Evolutionary conservation across 2,113 vertebrate genomes (phyloP), one percentile per base, ranked within the genome.

Genomic region (Alaudala cheleensis): DNA sequence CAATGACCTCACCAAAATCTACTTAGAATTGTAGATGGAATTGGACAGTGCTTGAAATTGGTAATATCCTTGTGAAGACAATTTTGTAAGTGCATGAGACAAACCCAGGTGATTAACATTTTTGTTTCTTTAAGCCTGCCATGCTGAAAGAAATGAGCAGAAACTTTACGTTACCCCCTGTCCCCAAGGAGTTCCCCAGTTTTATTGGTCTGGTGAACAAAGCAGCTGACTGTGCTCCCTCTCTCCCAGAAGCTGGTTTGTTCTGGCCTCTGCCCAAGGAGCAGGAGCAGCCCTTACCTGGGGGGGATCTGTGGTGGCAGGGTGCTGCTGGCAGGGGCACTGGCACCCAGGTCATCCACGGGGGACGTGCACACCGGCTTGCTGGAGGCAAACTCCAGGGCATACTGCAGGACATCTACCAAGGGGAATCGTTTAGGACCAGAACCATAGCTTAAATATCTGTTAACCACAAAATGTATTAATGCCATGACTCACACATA

Each of bases 361-460:
- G 99, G 99, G 66, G 99, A 99, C 2, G 98, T 99, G 96, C 99
- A 99, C 76, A 99, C 99, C 6, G 99, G 99, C 96, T 99, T 99
- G 97, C 99, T 99, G 72, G 99, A 99, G 54, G 99, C 99, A 20
- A 99, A 99, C 97, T 99, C 99, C 98, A 99, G 98, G 22, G 99
- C 99, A 2, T 99, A 99, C 97, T 99, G 99, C 64, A 99, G 98
- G 97, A 99, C 99, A 97, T 99, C 99, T 92, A 99, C 99, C 97
- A 99, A 97, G 88, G 99, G 99, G 96, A 99, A 99, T 94, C 99
- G 98, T 98, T 99, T 99, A 95, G 99, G 99, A 97, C 99, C 99
- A 2, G 99, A 99, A 89, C 99, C 99, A 88, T 99, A 99, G 97
- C 99, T 99, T 98, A 98, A 98, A 97, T 99, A 99, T 97, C 99